Conservation (phyloP, 2,113 vertebrate genomes). For the Trematocara stigmaticum region DNA sequence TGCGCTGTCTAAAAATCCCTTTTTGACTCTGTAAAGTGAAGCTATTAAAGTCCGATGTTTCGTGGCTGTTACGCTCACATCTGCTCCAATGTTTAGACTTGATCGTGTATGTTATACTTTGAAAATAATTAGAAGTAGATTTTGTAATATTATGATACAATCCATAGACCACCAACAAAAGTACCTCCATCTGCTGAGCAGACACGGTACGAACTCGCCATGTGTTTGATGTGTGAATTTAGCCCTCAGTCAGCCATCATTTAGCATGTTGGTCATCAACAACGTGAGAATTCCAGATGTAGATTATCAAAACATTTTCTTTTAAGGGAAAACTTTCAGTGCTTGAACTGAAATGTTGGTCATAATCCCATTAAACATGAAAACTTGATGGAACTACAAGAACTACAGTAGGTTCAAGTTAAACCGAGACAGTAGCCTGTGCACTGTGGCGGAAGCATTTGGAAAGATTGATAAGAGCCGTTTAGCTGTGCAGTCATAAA, state of each 20-base stretch:
- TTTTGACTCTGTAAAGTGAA: background rate
- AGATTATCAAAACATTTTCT: background rate
- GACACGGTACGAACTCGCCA: background rate
- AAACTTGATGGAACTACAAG: background rate
- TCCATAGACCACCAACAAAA: background rate
- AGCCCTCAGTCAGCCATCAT: background rate
- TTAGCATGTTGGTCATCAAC: background rate
- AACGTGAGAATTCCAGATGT: background rate
- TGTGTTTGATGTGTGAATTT: background rate
- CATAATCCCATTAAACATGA: background rate
- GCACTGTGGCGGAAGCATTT: background rate
- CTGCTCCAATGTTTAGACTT: background rate
- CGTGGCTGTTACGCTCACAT: background rate
- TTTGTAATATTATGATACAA: background rate
- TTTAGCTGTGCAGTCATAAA: background rate
- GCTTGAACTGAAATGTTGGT: background rate
- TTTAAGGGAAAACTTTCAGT: background rate
- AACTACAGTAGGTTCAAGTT: background rate
- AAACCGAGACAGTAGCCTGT: background rate
- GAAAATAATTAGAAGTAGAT: background rate
- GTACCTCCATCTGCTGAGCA: background rate
- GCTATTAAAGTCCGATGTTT: background rate
- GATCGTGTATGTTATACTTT: background rate
- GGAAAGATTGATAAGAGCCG: accelerated
- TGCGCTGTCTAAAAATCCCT: background rate